Evolutionary conservation across 2,113 vertebrate species (phyloP).

Genomic region (Lonchura striata): DNA sequence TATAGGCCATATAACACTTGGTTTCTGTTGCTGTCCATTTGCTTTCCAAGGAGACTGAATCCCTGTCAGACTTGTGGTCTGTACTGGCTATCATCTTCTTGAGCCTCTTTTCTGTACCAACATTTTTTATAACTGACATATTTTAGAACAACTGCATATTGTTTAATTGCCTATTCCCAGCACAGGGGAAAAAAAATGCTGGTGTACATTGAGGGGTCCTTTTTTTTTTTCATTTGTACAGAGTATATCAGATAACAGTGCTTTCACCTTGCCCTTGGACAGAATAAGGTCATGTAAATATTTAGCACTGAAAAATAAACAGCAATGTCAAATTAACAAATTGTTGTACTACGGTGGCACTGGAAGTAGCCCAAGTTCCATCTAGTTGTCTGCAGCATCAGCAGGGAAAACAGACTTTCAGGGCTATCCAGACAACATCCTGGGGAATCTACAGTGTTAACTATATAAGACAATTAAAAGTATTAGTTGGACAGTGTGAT

Average conservation of each 20-base stretch:
- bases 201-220: background rate
- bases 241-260: conserved; percentile 49
- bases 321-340: conserved; percentile 58
- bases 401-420: background rate
- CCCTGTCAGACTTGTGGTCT: background rate
- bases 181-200: accelerated
- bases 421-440: background rate
- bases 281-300: conserved; percentile 61
- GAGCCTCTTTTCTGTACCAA: background rate
- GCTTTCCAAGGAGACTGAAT: background rate
- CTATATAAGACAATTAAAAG: background rate
- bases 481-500: background rate
- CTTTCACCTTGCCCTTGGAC: conserved; percentile 59
- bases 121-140: background rate
- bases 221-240: background rate
- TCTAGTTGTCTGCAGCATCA: background rate
- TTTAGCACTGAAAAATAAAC: conserved; percentile 61
- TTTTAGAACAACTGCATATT: background rate
- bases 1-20: background rate
- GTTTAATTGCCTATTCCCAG: background rate
- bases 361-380: conserved; percentile 60
- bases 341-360: conserved; percentile 26
- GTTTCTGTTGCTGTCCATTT: background rate
- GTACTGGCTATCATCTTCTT: background rate
- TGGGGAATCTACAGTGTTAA: background rate